Evolutionary conservation across 1,140 invertebrate species (phyloP).

Genomic region (Tribolium castaneum): DNA sequence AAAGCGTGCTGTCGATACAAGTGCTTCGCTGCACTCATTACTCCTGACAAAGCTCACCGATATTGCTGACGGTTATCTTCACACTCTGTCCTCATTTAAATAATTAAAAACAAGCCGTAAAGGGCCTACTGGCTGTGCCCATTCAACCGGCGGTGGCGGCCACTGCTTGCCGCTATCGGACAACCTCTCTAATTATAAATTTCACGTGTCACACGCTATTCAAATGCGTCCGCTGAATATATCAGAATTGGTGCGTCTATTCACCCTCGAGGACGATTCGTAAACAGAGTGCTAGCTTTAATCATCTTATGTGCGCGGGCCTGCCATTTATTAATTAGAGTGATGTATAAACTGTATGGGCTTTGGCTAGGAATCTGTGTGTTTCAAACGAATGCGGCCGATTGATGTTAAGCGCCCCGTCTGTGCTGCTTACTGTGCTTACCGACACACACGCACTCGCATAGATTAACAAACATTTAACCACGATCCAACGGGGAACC

Average conservation of each 20-base stretch:
- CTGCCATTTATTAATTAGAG: slow-evolving; percentile 62
- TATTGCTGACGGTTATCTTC: slow-evolving; percentile 30
- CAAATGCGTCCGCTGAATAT: slow-evolving; percentile 34
- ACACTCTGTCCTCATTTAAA: slow-evolving; percentile 30
- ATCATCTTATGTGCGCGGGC: slow-evolving; percentile 45
- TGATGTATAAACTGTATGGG: slow-evolving; percentile 60
- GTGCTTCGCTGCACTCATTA: slow-evolving; percentile 26
- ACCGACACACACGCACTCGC: slow-evolving; percentile 49
- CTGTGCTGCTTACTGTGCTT: slow-evolving; percentile 37
- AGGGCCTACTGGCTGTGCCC: background rate
- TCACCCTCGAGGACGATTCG: slow-evolving; percentile 31
- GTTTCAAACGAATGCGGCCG: slow-evolving; percentile 60
- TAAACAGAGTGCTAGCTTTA: slow-evolving; percentile 42
- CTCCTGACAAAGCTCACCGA: slow-evolving; percentile 27
- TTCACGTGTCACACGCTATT: slow-evolving; percentile 36
- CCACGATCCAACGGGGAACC: slow-evolving; percentile 35
- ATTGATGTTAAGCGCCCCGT: slow-evolving; percentile 59
- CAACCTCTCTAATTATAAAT: slow-evolving; percentile 31
- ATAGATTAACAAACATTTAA: slow-evolving; percentile 53
- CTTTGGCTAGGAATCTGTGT: slow-evolving; percentile 58
- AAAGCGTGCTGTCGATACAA: slow-evolving; percentile 31
- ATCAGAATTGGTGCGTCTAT: slow-evolving; percentile 33
- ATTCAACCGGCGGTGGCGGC: background rate
- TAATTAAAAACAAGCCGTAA: slow-evolving; percentile 23
- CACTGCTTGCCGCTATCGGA: slow-evolving; percentile 7